Evolutionary conservation across 2,113 vertebrate genomes (phyloP).

Genomic region (Apteryx owenii): DNA sequence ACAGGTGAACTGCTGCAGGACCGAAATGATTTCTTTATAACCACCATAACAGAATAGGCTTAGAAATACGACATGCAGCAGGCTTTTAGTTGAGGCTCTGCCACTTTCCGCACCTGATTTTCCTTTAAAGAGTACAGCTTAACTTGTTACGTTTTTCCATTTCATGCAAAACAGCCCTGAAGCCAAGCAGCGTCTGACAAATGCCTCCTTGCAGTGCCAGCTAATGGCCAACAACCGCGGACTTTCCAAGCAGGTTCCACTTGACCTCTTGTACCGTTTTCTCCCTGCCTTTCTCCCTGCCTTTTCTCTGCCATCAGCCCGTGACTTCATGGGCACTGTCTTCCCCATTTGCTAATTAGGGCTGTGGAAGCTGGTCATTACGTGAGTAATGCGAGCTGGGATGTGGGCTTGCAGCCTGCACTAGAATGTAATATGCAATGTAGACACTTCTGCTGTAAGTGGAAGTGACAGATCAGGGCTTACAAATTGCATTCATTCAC

Average conservation of each 20-base stretch:
- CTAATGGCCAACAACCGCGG: background rate
- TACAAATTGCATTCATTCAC: slow-evolving; percentile 65
- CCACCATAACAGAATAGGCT: background rate
- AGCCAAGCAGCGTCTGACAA: background rate
- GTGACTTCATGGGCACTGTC: background rate
- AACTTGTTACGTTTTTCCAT: background rate
- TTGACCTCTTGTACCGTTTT: background rate
- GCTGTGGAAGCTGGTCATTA: slow-evolving; percentile 27
- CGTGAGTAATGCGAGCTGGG: slow-evolving; percentile 60
- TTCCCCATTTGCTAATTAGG: slow-evolving; percentile 52
- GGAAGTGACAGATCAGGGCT: slow-evolving; percentile 67
- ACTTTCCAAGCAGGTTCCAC: background rate
- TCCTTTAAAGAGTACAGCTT: background rate
- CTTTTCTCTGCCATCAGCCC: background rate
- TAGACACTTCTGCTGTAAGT: slow-evolving; percentile 61
- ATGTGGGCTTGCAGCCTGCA: slow-evolving; percentile 48
- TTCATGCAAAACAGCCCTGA: background rate
- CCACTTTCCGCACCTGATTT: background rate
- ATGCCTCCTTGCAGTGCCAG: background rate
- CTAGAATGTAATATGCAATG: slow-evolving; percentile 58
- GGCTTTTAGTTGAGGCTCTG: background rate
- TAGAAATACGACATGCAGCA: background rate
- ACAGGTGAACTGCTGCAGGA: background rate
- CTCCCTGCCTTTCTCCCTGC: background rate
- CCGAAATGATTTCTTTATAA: background rate